Percentiles rank a stretch among this genome's conserved stretches.
These are phyloP conservation scores for Therioaphis trifolii DNA, from an alignment of 2,888 invertebrate genomes.

Conservation along the genomic window DNA sequence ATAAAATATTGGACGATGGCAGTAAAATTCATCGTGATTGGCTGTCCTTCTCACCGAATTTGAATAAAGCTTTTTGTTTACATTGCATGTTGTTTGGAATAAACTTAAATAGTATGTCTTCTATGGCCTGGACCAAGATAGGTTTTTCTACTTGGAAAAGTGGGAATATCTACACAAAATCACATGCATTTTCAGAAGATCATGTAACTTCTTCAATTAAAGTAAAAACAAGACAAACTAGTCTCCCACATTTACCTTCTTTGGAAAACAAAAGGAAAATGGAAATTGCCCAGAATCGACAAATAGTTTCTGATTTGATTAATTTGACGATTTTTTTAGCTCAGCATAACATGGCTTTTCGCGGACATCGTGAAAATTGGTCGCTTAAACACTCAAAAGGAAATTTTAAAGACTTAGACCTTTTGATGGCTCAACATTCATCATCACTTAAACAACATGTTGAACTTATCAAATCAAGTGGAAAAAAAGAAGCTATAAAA, in stretches of 20 bases:
- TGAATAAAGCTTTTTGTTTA: too few relatives aligned
- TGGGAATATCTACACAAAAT: slow-evolving; percentile 12
- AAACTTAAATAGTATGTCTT: background rate
- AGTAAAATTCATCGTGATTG: too few relatives aligned
- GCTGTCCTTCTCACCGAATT: too few relatives aligned
- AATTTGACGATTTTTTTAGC: slow-evolving; percentile 17
- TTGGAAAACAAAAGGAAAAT: slow-evolving; percentile 9
- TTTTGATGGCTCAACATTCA: slow-evolving; percentile 24
- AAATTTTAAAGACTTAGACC: slow-evolving; percentile 20
- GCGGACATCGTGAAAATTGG: slow-evolving; percentile 24
- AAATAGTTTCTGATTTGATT: slow-evolving; percentile 25
- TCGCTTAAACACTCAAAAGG: slow-evolving; percentile 8
- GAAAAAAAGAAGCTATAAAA: slow-evolving; percentile 11
- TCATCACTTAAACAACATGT: slow-evolving; percentile 21
- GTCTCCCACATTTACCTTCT: slow-evolving; percentile 12
- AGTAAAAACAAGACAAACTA: background rate
- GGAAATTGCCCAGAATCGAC: slow-evolving; percentile 21
- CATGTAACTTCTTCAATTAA: slow-evolving; percentile 21
- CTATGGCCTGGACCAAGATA: slow-evolving; percentile 6
- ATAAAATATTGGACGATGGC: too few relatives aligned
- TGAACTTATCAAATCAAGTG: slow-evolving; percentile 13
- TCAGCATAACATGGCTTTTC: slow-evolving; percentile 21
- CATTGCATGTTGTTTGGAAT: too few relatives aligned
- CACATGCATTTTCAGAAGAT: slow-evolving; percentile 21
- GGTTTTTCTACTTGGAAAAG: slow-evolving; percentile 10